Evolutionary conservation across 2,113 vertebrate species (phyloP).

Genomic region (Leptocoma aspasia): DNA sequence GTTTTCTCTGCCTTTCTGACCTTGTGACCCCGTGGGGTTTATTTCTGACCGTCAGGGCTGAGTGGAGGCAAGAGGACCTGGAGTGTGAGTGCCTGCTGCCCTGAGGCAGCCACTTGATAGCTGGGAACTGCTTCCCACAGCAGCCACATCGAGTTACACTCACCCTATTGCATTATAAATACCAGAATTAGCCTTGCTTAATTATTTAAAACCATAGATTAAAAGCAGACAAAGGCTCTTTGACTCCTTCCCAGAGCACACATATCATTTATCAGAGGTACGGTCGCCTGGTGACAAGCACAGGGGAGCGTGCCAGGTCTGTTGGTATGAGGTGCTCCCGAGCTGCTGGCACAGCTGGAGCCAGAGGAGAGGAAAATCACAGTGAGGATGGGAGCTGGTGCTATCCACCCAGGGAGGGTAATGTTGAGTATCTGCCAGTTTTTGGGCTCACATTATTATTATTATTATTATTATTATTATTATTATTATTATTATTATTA

Average conservation of each 20-base stretch:
- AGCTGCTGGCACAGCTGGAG: background rate
- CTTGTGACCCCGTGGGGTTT: accelerated
- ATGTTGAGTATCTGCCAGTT: background rate
- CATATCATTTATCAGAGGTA: background rate
- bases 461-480: background rate
- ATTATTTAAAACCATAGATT: conserved; percentile 62
- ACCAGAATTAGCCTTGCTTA: conserved; percentile 56
- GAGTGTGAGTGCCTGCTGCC: accelerated
- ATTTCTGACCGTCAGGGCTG: background rate
- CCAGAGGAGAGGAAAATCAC: background rate
- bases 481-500: background rate
- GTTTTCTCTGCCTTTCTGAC: background rate
- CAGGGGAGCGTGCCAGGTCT: background rate
- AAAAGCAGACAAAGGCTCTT: conserved; percentile 25
- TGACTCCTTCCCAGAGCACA: background rate
- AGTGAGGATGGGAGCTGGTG: background rate
- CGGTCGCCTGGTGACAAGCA: background rate
- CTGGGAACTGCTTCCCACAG: background rate
- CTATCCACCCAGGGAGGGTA: background rate
- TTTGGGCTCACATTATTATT: background rate
- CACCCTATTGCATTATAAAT: conserved; percentile 39
- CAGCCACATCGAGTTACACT: conserved; percentile 18
- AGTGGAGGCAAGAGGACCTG: accelerated
- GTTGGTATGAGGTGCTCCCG: accelerated
- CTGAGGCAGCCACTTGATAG: background rate